phyloP scores from a whole-genome alignment of 1,140 invertebrate species.

The Drosophila ironensis region DNA sequence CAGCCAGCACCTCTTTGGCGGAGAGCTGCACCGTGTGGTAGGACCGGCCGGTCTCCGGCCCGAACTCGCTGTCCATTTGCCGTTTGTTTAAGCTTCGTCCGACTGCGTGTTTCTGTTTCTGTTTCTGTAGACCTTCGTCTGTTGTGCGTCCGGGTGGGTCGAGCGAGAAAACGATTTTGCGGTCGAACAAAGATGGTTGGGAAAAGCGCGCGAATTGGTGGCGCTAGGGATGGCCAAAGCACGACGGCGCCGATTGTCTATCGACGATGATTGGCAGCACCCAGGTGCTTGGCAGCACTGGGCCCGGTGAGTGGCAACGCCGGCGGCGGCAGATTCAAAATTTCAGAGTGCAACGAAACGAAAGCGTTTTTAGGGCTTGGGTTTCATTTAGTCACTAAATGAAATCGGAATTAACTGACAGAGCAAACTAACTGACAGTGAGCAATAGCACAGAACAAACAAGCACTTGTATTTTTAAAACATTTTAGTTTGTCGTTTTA shows the following conservation, averaged over 20 bases:
- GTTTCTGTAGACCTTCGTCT: too few relatives aligned
- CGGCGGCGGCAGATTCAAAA: too few relatives aligned
- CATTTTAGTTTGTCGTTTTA: slow-evolving; percentile 53
- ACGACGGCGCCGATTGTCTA: background rate
- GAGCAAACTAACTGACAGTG: too few relatives aligned
- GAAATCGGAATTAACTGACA: too few relatives aligned
- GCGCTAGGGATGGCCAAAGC: slow-evolving; percentile 15
- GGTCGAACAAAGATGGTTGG: slow-evolving; percentile 11
- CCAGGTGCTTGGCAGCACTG: background rate
- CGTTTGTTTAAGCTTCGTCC: slow-evolving; percentile 2
- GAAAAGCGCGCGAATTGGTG: slow-evolving; percentile 58
- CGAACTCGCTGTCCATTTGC: slow-evolving; percentile 58
- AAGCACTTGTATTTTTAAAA: too few relatives aligned
- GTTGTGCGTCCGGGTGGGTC: too few relatives aligned
- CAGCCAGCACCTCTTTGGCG: slow-evolving; percentile 73
- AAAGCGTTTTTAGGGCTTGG: too few relatives aligned
- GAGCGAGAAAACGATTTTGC: slow-evolving; percentile 13
- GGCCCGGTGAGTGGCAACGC: too few relatives aligned
- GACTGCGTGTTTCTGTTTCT: background rate
- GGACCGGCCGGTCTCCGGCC: slow-evolving; percentile 58
- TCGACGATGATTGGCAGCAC: background rate
- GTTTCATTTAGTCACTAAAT: too few relatives aligned
- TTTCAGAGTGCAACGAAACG: too few relatives aligned
- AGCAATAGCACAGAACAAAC: too few relatives aligned
- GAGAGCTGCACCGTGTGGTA: slow-evolving; percentile 76